Evolutionary conservation across 2,113 vertebrate species (phyloP), one percentile per base, ranked within the genome.

Genomic region (Sylvia atricapilla): DNA sequence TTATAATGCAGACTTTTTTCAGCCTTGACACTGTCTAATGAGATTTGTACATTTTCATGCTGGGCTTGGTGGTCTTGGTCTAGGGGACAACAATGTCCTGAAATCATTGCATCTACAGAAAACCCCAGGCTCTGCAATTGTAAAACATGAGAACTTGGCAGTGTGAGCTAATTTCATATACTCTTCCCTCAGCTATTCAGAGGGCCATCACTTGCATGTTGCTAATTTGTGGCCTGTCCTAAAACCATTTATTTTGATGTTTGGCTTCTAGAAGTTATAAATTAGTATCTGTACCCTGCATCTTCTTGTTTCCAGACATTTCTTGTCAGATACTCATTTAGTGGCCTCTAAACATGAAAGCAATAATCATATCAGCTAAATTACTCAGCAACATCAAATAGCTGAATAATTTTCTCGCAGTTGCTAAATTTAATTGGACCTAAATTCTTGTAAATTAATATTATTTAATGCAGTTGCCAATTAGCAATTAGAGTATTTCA

Each of bases 311-410:
- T 93, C 56, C 44, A 74, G 67, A 60, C 53, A 25, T 70, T 93
- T 59, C 56, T 92, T 87, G 56, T 90, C 79, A 92, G 33, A 92
- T 93, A 66, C 43, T 69, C 94, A 80, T 91, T 96, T 77, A 95
- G 74, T 92, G 94, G 95, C 72, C 76, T 73, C 77, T 96, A 90
- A 94, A 85, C 89, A 75, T 73, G 92, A 97, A 96, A 96, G 72
- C 81, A 84, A 83, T 97, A 96, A 97, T 97, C 95, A 47, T 91
- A 95, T 78, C 93, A 94, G 93, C 94, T 97, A 96, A 97, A 96
- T 97, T 94, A 96, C 84, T 96, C 92, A 88, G 63, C 81, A 93
- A 28, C 91, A 96, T 97, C 67, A 84, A 96, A 97, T 94, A 90
- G 52, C 41, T 89, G 92, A 92, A 94, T 95, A 96, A 92, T 95